Conservation (phyloP, 2,797 vertebrate genomes). For the Momotus momota region DNA sequence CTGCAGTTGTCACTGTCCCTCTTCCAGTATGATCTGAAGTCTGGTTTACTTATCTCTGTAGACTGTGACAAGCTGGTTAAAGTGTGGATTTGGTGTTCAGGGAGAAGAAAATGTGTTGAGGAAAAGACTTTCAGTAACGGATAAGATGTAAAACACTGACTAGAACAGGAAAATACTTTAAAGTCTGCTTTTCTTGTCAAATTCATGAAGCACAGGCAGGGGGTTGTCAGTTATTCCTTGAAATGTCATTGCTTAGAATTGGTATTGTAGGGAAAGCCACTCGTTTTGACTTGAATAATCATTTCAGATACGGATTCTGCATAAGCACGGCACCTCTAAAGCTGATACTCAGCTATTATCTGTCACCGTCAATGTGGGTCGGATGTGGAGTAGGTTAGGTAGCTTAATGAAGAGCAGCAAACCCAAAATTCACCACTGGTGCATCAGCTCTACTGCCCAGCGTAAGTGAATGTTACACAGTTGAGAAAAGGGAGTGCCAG, state of each 20-base stretch:
- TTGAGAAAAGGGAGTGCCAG: neutral
- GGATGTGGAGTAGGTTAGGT: neutral
- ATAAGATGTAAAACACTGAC: constrained; percentile 52
- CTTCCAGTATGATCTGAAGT: constrained; percentile 19
- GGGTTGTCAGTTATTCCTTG: constrained; percentile 48
- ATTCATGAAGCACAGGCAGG: constrained; percentile 48
- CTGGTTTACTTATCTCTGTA: constrained; percentile 23
- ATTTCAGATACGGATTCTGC: neutral
- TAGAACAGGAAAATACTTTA: constrained; percentile 44
- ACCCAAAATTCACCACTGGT: neutral
- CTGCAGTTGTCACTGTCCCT: neutral
- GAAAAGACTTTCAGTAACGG: constrained; percentile 35
- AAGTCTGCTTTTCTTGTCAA: constrained; percentile 57
- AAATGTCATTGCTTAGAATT: constrained; percentile 23
- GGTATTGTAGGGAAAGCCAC: constrained; percentile 9
- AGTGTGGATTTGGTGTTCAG: constrained; percentile 34
- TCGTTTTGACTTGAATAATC: neutral
- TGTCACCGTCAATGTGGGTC: neutral
- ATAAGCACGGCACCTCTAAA: neutral
- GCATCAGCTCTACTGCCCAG: neutral
- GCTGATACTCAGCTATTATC: neutral
- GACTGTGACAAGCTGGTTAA: constrained; percentile 39
- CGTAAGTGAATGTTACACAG: neutral
- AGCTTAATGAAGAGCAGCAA: neutral
- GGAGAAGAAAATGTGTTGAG: constrained; percentile 9